Evolutionary conservation across 2,113 vertebrate species (phyloP), one percentile per base, ranked within the genome.

Genomic region (Lepisosteus osseus): DNA sequence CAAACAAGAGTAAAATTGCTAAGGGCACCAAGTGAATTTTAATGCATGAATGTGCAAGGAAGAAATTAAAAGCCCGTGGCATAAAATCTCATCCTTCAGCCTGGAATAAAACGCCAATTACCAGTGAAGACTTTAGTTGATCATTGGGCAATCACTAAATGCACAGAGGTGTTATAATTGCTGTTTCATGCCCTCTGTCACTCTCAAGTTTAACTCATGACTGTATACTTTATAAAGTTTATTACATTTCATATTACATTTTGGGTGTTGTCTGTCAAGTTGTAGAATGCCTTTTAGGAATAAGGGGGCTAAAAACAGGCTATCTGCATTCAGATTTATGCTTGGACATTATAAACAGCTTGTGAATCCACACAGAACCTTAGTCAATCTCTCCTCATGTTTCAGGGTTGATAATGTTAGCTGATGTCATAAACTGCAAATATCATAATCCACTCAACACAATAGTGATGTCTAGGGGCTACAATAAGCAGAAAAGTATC

Each of bases 1-100:
- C 86, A 91, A 93, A 89, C 83, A 91, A 89, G 86, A 86, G 89
- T 89, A 87, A 88, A 88, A 82, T 77, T 81, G 72, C 82, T 84
- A 72, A 83, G 86, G 86, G 83, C 59, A 76, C 75, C 68, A 78
- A 86, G 82, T 85, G 69, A 61, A 72, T 76, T 73, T 71, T 76
- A 78, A 11, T 83, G 62, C 87, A 86, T 88, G 87, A 90, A 88
- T 86, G 76, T 79, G 77, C 80, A 82, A 4, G 74, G 79, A 83
- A 78, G 80, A 83, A 88, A 91, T 87, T 86, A 86, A 90, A 87
- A 90, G 78, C 78, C 76, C 80, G 71, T 71, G 84, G 79, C 73
- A 73, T 87, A 81, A 87, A 85, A 81, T 76, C 80, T 68, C 79
- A 83, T 85, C 75, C 63, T 80, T 86, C 80, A 76, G 69, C 76